Evolutionary conservation across 2,113 vertebrate species (phyloP).

Genomic region (Ia io): DNA sequence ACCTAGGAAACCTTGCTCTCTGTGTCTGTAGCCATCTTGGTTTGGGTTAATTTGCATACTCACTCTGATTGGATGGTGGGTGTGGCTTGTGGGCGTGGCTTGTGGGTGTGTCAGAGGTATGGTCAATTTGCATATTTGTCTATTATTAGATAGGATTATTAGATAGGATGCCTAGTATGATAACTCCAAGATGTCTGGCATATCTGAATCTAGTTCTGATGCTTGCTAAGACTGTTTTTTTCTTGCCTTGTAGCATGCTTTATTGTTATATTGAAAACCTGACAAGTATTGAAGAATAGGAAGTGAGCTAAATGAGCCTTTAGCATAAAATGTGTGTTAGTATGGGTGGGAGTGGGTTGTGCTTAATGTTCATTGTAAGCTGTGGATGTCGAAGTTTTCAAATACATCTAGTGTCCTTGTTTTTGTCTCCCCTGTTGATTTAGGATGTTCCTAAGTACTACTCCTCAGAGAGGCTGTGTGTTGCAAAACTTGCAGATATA

Average conservation of each 20-base stretch:
- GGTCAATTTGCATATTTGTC: too few relatives aligned
- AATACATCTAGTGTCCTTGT: neutral
- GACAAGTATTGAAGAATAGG: neutral
- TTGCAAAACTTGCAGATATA: neutral
- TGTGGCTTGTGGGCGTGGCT: too few relatives aligned
- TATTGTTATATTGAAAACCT: neutral
- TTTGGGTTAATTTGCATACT: too few relatives aligned
- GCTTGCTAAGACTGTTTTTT: neutral
- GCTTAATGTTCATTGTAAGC: neutral
- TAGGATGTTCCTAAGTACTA: neutral
- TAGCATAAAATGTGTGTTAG: neutral
- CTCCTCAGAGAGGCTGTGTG: neutral
- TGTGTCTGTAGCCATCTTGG: too few relatives aligned
- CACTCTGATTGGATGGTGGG: too few relatives aligned
- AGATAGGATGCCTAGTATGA: neutral
- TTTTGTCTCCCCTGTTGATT: neutral
- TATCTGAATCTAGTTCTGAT: slow-evolving; percentile 8
- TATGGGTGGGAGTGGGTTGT: neutral
- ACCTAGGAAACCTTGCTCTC: too few relatives aligned
- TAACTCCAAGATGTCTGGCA: slow-evolving; percentile 12
- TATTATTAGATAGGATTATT: too few relatives aligned
- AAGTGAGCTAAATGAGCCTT: neutral
- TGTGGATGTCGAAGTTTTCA: neutral
- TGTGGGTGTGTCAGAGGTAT: too few relatives aligned
- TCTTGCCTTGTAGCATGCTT: neutral